Evolutionary conservation across 2,888 invertebrate genomes (phyloP).

Genomic region (Zaprionus bogoriensis): DNA sequence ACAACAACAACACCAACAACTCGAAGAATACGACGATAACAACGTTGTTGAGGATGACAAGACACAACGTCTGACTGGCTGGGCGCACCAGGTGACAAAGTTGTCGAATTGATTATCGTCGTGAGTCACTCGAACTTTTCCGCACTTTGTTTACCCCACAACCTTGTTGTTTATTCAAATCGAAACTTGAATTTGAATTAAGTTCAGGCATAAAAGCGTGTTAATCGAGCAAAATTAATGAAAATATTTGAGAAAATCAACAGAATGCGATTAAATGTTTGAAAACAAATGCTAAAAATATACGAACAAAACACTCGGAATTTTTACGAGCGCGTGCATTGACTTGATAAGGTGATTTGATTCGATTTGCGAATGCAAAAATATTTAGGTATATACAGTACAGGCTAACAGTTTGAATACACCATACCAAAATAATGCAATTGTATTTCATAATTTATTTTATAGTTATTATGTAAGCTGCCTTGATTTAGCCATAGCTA

Average conservation of each 20-base stretch:
- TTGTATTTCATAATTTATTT: too few species aligned
- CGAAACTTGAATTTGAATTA: too few species aligned
- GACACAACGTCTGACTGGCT: slow-evolving; percentile 20
- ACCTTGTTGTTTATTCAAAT: background rate
- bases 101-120: slow-evolving; percentile 19
- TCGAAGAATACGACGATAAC: slow-evolving; percentile 2
- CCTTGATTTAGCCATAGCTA: too few species aligned
- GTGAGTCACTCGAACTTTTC: background rate
- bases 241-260: background rate
- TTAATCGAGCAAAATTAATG: background rate
- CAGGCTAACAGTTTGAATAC: too few species aligned
- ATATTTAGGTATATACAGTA: background rate
- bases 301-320: background rate
- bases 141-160: background rate
- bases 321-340: background rate
- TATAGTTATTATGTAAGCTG: too few species aligned
- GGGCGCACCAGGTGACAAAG: slow-evolving; percentile 41
- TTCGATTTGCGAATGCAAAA: background rate
- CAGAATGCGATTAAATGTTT: background rate
- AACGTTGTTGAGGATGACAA: slow-evolving; percentile 34
- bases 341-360: background rate
- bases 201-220: too few species aligned
- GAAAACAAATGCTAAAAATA: background rate
- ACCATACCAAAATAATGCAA: too few species aligned
- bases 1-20: slow-evolving; percentile 20